Evolutionary conservation across 1,140 invertebrate species (phyloP), one percentile per base, ranked within the genome.

Genomic region (Episyrphus balteatus): DNA sequence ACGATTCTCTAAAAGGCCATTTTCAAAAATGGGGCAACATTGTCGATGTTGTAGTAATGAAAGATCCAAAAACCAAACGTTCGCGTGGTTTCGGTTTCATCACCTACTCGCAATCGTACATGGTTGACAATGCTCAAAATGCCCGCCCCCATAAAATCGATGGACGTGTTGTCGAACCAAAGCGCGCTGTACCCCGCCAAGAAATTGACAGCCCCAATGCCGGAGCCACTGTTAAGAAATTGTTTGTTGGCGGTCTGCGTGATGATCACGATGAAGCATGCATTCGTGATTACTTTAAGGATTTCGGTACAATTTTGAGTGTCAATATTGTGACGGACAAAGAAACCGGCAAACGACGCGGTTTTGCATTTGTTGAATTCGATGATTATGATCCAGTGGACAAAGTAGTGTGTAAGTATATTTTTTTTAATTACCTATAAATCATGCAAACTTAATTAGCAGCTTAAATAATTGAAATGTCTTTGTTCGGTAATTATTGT

Each of bases 11-110:
- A 5, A 94, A 94, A 62, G 82, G 84, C 48, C 92, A 97, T 72
- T 99, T 97, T 71, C 86, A 89, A 61, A 83, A 96, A 77, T 99
- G 88, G 87, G 96, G 96, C 18, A 91, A 95, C 62, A 92, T 99
- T 55, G 87, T 94, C 0, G 95, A 99, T 72, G 92, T 94, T 41
- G 91, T 98, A 11, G 95, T 99, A 0, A 98, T 99, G 94, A 93
- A 92, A 62, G 95, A 98, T 70, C 88, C 92, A 1, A 86, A 91
- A 57, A 96, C 93, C 1, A 89, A 88, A 57, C 72, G 84, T 49
- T 97, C 92, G 0, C 75, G 93, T 56, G 94, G 94, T 1, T 98
- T 98, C 75, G 94, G 94, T 13, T 98, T 98, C 64, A 92, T 98
- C 21, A 98, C 93, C 1, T 98, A 94, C 67, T 88, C 88, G 2